Conservation (phyloP, 2,113 vertebrate species). For the Sciurus niger region DNA sequence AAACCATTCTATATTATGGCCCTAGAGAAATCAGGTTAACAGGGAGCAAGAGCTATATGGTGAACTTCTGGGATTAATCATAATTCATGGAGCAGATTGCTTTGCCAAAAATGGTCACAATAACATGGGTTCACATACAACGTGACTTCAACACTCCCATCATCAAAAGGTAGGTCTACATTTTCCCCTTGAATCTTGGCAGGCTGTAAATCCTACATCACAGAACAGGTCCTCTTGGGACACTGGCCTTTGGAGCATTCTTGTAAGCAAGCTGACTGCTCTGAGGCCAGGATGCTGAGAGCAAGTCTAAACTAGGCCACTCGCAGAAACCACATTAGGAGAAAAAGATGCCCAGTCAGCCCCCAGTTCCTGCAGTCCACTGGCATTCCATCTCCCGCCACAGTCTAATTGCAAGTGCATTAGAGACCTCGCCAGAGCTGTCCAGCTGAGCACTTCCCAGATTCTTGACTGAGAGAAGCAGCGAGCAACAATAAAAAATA, state of each 20-base stretch:
- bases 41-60: background rate
- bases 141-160: background rate
- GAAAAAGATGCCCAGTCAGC: background rate
- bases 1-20: background rate
- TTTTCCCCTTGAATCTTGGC: background rate
- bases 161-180: background rate
- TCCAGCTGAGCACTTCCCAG: background rate
- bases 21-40: background rate
- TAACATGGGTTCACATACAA: background rate
- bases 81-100: background rate
- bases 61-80: background rate
- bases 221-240: background rate
- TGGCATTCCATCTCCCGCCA: background rate
- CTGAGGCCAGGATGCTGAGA: background rate
- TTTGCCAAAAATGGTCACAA: conserved; percentile 41
- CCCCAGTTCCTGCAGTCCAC: background rate
- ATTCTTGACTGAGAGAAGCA: background rate
- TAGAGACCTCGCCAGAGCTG: background rate
- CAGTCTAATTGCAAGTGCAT: background rate
- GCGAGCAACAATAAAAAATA: background rate
- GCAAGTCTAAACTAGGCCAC: background rate
- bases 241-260: background rate
- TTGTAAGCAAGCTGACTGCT: background rate
- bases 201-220: background rate
- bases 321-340: background rate